Evolutionary conservation across 2,888 invertebrate genomes (phyloP).

Genomic region (Clepsis dumicolana): DNA sequence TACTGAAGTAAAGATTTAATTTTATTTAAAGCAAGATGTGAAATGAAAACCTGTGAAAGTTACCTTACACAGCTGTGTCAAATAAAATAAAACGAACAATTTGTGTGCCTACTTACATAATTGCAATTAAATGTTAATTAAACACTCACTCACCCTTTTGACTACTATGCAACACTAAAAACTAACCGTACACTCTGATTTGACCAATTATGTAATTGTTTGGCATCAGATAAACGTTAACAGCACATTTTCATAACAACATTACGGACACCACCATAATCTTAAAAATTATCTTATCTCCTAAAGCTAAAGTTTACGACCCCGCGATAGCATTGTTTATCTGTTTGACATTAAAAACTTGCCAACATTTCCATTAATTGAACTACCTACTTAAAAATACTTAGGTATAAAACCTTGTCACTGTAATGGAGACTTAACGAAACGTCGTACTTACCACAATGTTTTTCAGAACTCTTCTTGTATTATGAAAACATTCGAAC

Average conservation of each 20-base stretch:
- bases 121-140: background rate
- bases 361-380: background rate
- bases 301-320: conserved; percentile 65
- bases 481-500: background rate
- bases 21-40: too few species aligned
- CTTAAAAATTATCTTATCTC: conserved; percentile 53
- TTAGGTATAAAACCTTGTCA: background rate
- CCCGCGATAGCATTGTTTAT: conserved; percentile 46
- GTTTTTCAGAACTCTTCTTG: background rate
- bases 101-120: background rate
- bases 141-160: conserved; percentile 7
- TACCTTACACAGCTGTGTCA: too few species aligned
- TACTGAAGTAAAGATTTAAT: too few species aligned
- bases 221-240: conserved; percentile 3
- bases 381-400: background rate
- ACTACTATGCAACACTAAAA: background rate
- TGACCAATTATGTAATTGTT: conserved; percentile 17
- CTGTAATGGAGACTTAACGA: background rate
- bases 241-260: conserved; percentile 15
- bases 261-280: conserved; percentile 12
- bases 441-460: background rate
- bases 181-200: background rate
- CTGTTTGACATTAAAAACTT: conserved; percentile 10
- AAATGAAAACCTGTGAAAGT: too few species aligned
- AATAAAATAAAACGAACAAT: background rate